Percentiles rank a stretch among this genome's conserved stretches.
phyloP scores from a whole-genome alignment of 2,888 invertebrate species.

The Pandemis heparana region DNA sequence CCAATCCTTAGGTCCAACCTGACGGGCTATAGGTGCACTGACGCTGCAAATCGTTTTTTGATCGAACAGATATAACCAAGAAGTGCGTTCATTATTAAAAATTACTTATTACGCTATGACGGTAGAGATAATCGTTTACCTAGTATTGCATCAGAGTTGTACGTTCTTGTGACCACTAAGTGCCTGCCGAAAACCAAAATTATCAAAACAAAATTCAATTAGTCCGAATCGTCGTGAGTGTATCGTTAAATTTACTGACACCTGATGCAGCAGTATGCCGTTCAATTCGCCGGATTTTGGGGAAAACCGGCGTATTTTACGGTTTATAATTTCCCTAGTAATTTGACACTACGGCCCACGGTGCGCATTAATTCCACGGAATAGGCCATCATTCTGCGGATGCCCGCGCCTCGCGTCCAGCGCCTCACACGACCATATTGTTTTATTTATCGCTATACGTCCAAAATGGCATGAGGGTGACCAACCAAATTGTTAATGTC shows the following conservation, averaged over 20 bases:
- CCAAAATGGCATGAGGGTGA: constrained; percentile 26
- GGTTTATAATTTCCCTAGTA: constrained; percentile 16
- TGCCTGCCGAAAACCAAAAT: too few relatives aligned
- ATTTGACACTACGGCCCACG: constrained; percentile 13
- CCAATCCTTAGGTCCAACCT: too few relatives aligned
- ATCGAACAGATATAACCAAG: too few relatives aligned
- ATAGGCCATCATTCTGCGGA: constrained; percentile 27
- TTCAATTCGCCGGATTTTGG: background rate
- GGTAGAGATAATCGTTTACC: too few relatives aligned
- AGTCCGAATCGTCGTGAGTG: background rate
- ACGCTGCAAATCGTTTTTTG: too few relatives aligned
- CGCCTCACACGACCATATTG: constrained; percentile 34
- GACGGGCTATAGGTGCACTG: too few relatives aligned
- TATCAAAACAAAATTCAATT: background rate
- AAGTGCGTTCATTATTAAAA: too few relatives aligned
- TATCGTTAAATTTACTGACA: background rate
- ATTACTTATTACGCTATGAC: too few relatives aligned
- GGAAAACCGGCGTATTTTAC: background rate
- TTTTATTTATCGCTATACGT: constrained; percentile 35
- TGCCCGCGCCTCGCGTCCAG: constrained; percentile 23
- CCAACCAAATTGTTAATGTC: constrained; percentile 35
- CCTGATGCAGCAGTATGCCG: background rate
- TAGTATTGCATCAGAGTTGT: too few relatives aligned
- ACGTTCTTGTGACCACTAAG: too few relatives aligned
- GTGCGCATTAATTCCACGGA: constrained; percentile 45